Base-by-base conservation (phyloP, 2,113 vertebrate species). In the Cephalopholis sonnerati region DNA sequence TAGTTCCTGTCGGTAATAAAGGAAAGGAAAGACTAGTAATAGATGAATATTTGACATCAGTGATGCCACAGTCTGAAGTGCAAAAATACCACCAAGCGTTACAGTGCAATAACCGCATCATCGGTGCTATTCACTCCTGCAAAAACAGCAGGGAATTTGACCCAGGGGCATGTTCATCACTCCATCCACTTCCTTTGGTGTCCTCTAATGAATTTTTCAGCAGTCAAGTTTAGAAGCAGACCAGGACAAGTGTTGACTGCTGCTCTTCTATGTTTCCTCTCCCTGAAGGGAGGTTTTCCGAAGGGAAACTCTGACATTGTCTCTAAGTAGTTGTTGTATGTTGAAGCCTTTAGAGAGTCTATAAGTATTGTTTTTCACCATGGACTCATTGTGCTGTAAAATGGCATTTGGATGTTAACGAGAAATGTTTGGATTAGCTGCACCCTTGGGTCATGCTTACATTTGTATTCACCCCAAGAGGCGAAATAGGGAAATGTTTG, bases 241-340 rank as follows among this genome's bases (percentile, higher is more conserved):
- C 44, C 32, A 22, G 66, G 85, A 59, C 84, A 63, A 89, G 91
- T 91, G 77, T 77, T 84, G 89, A 95, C 90, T 86, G 79, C 87
- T 62, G 72, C 17, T 41, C 57, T 73, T 76, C 18, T 24, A 9
- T 10, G 22, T 75, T 82, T 89, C 53, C 67, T 68, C 54, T 84
- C 74, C 59, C 59, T 44, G 13, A 54, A 39, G 72, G 44, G 73
- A 68, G n/a, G 50, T 46, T 66, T 24, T 64, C 15, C 24, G 7
- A 5, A 16, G 68, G 68, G 61, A 67, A 82, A 64, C 48, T 51
- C 55, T 6, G 36, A 11, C 32, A 55, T 84, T 74, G 69, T 87
- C 39, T 54, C 16, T 39, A 12, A 7, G 54, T 72, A 55, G 65
- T 46, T 46, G 77, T 63, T 41, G 20, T 18, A 4, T 18, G 53